Base-by-base conservation (phyloP, 2,113 vertebrate species). In the Oryzias javanicus region DNA sequence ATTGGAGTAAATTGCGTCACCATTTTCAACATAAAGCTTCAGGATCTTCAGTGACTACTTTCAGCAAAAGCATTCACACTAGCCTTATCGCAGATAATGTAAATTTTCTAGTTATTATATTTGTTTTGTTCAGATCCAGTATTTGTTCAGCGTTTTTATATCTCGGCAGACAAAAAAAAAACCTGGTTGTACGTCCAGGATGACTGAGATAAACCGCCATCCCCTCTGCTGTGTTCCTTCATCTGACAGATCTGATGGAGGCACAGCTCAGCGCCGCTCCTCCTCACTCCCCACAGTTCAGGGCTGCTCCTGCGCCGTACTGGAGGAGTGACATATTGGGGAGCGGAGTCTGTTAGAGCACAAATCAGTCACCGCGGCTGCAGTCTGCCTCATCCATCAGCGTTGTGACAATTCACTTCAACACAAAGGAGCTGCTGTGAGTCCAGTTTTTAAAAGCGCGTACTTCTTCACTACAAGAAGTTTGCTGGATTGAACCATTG, bases 201-300 rank as follows among this genome's bases (percentile, higher is more conserved):
- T 75, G 79, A 64, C 72, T 56, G 74, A 86, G 80, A 88, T 76
- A 73, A 83, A 85, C 53, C 71, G 62, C 64, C 60, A 49, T 62
- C 79, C 60, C 76, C 72, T 78, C 78, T 49, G 41, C 71, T 17
- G 63, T 63, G 4, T 82, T 86, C 81, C 70, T 69, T 86, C 78
- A 75, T 49, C 74, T 55, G 67, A 83, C 83, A 81, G 52, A 69
- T 64, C 73, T 82, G 85, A 89, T 86, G 69, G 82, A 86, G 72
- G 72, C 57, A 55, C 79, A 78, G 67, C 62, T 2, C 45, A 24
- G 72, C 27, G 14, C 35, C 47, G 55, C 71, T 73, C 55, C 60
- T 75, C 64, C 66, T 50, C 67, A 63, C 70, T 74, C 58, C 74
- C 70, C 15, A 24, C 67, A 74, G 82, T 63, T 79, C 64, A 42